Base-by-base conservation (phyloP, 2,113 vertebrate species). In the Morone saxatilis region DNA sequence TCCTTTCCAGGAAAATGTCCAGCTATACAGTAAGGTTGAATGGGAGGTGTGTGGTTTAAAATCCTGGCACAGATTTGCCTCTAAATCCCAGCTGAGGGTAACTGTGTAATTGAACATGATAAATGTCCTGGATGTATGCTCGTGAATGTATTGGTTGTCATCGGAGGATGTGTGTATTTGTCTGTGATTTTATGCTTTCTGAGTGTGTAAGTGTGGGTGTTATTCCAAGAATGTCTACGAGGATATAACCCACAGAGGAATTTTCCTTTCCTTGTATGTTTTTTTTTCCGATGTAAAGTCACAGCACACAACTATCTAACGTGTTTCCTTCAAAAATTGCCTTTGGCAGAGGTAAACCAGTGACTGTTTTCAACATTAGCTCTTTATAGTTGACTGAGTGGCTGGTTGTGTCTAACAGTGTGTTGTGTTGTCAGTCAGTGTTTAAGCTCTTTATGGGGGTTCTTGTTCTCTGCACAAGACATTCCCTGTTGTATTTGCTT, bases 101-200 rank as follows among this genome's bases (percentile, higher is more conserved):
- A 66, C 54, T 62, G 63, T 70, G 82, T 78, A 83, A 73, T 60
- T 87, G 84, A 81, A 85, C 77, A 74, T 88, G 91, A 90, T 92
- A 69, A 87, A 90, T 84, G 90, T 89, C 25, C 60, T 72, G 20
- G 45, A 71, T 66, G 71, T 79, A 9, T 72, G 56, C 61, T 36
- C 40, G 38, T 54, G 71, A 73, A 22, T 57, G 72, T 70, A 69
- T 68, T 9, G 22, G 22, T 45, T 51, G 41, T 75, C 45, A 19
- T 57, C 5, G 36, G 19, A 9, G 31, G 43, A 69, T 66, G 45
- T 79, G 69, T 56, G 68, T 54, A 14, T 51, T 60, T 56, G 50
- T 51, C n/a, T 56, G 14, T 60, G 60, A 72, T 66, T 36, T 71
- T 1, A 41, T 45, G 45, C 41, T 50, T 22, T 6, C 68, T 13